These are phyloP conservation scores for Drosophila sordidula DNA, from an alignment of 2,888 invertebrate species.

Conservation along the genomic window DNA sequence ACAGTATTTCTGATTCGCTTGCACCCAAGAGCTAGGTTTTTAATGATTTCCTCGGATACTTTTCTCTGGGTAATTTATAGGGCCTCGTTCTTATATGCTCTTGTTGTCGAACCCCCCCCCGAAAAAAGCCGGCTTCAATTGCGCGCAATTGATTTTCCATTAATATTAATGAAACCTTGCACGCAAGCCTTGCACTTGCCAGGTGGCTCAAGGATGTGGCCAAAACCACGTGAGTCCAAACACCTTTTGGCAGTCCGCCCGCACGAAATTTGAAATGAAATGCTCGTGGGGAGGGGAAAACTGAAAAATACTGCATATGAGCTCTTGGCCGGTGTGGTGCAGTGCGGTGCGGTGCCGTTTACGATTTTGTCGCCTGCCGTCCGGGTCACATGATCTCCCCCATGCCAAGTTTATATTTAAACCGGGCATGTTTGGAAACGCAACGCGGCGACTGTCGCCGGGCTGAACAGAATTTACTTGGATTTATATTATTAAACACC, in stretches of 20 bases:
- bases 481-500: slow-evolving; percentile 28
- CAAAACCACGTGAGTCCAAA: slow-evolving; percentile 7
- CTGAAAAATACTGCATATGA: slow-evolving; percentile 14
- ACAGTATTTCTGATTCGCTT: no score
- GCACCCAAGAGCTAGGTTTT: background rate
- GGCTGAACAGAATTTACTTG: slow-evolving; percentile 47
- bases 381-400: slow-evolving; percentile 72
- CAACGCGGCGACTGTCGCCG: slow-evolving; percentile 34
- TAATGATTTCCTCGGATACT: background rate
- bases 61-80: slow-evolving; percentile 9
- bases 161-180: slow-evolving; percentile 67
- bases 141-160: slow-evolving; percentile 71
- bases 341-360: slow-evolving; percentile 2
- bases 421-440: slow-evolving; percentile 62
- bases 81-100: background rate
- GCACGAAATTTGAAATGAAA: background rate
- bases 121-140: slow-evolving; percentile 26
- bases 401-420: slow-evolving; percentile 78
- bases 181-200: slow-evolving; percentile 62
- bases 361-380: slow-evolving; percentile 22
- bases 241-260: slow-evolving; percentile 38
- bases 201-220: slow-evolving; percentile 55
- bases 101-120: background rate
- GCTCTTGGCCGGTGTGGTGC: slow-evolving; percentile 3
- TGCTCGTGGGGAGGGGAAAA: background rate